Conservation (phyloP, 2,888 invertebrate species). For the Caenorhabditis sp. region DNA sequence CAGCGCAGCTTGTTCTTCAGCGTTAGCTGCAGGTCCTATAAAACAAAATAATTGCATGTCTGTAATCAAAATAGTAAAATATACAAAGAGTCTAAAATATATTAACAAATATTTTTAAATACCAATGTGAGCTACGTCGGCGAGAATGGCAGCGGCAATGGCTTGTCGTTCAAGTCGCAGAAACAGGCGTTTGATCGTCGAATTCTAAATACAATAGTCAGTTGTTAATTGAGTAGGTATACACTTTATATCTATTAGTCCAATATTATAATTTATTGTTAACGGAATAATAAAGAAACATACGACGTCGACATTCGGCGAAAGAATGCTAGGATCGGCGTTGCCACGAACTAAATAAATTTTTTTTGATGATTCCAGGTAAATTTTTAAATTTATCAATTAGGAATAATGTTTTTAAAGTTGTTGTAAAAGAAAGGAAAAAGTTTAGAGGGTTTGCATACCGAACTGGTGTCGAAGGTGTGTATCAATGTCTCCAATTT, state of each 20-base stretch:
- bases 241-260: constrained; percentile 9
- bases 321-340: constrained; percentile 15
- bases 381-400: constrained; percentile 13
- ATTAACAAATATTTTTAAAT: constrained; percentile 10
- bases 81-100: constrained; percentile 7
- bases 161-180: constrained; percentile 10
- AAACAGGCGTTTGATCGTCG: background rate
- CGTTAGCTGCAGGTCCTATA: constrained; percentile 6
- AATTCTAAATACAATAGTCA: constrained; percentile 13
- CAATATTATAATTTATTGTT: constrained; percentile 18
- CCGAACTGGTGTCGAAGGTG: constrained; percentile 1
- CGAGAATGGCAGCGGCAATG: constrained; percentile 3
- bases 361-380: constrained; percentile 4
- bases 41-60: constrained; percentile 5
- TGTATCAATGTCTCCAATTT: constrained; percentile 5
- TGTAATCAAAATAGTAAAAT: constrained; percentile 5
- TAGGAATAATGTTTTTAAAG: constrained; percentile 17
- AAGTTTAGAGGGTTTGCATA: constrained; percentile 15
- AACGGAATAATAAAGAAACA: constrained; percentile 18
- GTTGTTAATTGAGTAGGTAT: constrained; percentile 7
- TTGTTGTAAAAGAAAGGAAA: constrained; percentile 8
- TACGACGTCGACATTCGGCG: constrained; percentile 12
- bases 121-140: constrained; percentile 2
- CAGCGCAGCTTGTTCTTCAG: constrained; percentile 5
- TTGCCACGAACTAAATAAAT: constrained; percentile 11